A percentile compares a stretch with the other conserved stretches of the same genome.
Evolutionary conservation across 2,797 vertebrate species (phyloP).

Genomic region (Adelosebastes latens): DNA sequence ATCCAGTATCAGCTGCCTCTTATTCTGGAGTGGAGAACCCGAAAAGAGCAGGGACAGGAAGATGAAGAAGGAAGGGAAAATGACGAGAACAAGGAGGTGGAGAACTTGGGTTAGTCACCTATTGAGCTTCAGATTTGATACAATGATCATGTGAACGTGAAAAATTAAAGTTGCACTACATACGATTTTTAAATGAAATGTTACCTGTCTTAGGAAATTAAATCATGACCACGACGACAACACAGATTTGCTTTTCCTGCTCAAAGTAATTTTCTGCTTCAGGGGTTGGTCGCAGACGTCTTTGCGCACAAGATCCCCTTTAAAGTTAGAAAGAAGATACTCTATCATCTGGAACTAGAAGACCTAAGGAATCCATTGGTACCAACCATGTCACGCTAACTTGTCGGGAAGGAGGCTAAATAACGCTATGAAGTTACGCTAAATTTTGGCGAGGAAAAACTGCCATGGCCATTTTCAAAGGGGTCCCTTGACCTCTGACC

Average conservation of each 20-base stretch:
- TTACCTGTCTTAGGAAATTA: background rate
- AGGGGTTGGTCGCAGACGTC: background rate
- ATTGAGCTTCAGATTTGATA: background rate
- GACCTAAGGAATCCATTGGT: too few species aligned
- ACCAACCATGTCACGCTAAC: too few species aligned
- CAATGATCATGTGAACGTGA: background rate
- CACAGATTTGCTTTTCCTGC: background rate
- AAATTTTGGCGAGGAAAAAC: too few species aligned
- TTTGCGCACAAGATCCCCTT: background rate
- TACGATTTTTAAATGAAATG: background rate
- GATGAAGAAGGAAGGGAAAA: slow-evolving; percentile 52
- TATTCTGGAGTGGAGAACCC: slow-evolving; percentile 75
- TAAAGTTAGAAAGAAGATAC: too few species aligned
- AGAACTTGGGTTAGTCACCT: slow-evolving; percentile 61
- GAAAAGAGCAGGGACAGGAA: slow-evolving; percentile 40
- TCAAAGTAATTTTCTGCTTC: background rate
- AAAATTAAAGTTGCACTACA: background rate
- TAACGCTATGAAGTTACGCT: too few species aligned
- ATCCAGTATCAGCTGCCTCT: slow-evolving; percentile 82
- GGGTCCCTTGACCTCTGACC: too few species aligned
- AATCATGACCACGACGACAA: background rate
- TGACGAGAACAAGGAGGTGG: slow-evolving; percentile 47
- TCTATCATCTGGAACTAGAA: too few species aligned
- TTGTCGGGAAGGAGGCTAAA: too few species aligned
- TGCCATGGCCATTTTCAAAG: too few species aligned